Evolutionary conservation across 2,888 invertebrate genomes (phyloP).

Genomic region (Yponomeuta sedellus): DNA sequence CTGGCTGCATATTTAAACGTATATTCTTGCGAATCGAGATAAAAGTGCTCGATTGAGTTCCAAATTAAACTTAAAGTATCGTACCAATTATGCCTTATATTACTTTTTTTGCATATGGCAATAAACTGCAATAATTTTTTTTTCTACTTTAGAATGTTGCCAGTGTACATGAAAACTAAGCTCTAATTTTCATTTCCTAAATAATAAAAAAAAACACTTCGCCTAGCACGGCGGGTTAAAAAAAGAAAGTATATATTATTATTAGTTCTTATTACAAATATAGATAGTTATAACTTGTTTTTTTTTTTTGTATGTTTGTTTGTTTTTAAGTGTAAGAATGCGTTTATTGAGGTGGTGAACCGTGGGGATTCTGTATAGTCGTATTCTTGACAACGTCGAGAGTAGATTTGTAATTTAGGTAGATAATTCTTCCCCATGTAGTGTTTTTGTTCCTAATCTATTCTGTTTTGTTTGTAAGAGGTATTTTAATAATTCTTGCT

Average conservation of each 20-base stretch:
- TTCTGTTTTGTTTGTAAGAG: constrained; percentile 24
- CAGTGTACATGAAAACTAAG: constrained; percentile 16
- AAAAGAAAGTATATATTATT: constrained; percentile 11
- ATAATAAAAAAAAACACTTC: constrained; percentile 22
- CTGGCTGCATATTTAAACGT: constrained; percentile 1
- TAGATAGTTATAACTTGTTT: constrained; percentile 14
- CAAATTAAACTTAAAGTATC: not conserved
- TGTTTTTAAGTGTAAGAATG: constrained; percentile 28
- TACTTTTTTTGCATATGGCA: constrained; percentile 7
- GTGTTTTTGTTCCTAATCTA: constrained; percentile 18
- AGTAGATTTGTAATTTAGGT: constrained; percentile 38
- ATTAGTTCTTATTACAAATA: not conserved
- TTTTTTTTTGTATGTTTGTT: constrained; percentile 19
- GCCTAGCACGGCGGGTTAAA: constrained; percentile 52
- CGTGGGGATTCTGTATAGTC: constrained; percentile 6
- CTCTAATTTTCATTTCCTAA: not conserved
- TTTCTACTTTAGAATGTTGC: constrained; percentile 9
- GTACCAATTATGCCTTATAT: constrained; percentile 12
- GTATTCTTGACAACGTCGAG: constrained; percentile 23
- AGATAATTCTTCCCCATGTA: constrained; percentile 34
- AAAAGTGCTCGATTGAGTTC: not conserved
- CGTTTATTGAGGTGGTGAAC: constrained; percentile 19
- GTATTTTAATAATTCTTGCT: constrained; percentile 14
- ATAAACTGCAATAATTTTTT: constrained; percentile 11
- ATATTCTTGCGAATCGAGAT: not conserved